Evolutionary conservation across 2,797 vertebrate species (phyloP), one percentile per base, ranked within the genome.

Genomic region (Craterocephalus amniculus): DNA sequence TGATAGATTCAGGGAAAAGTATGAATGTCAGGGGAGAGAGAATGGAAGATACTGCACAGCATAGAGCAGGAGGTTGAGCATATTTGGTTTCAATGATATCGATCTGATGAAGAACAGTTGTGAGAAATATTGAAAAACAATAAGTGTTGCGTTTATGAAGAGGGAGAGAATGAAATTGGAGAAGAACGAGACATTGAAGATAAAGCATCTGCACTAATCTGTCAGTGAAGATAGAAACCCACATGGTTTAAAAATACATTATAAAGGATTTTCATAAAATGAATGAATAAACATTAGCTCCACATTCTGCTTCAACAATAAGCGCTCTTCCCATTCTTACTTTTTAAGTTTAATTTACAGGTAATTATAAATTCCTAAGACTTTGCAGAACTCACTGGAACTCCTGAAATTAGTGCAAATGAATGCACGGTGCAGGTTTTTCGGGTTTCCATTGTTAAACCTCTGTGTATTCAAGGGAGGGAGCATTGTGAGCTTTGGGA

Each of bases 401-500:
- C 65, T 72, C 10, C 1, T 43, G n/a, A 71, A 83, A 70, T 68
- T 20, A 71, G 60, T 83, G 58, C 55, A 86, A 74, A 85, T 87
- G 1, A 81, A 82, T 85, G 57, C 68, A 64, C 3, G 20, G 36
- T 58, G 78, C 71, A 76, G 62, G 27, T 73, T 72, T 72, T 66
- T 43, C n/a, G 56, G 59, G 54, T 59, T 76, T 60, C 40, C 24
- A 58, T 61, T 76, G 54, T 51, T 69, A 78, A 80, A 78, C 73
- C 63, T 74, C 72, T 78, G 67, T 81, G 78, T 70, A 77, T 81
- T 73, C 78, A 83, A 76, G 13, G 20, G 60, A 71, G 40, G 61
- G 57, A 74, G 76, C 67, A 71, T 63, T 79, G 78, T 80, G 68
- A 52, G 81, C 63, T 80, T 75, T 79, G 70, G 76, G 65, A 67